Evolutionary conservation across 2,797 vertebrate genomes (phyloP).

Genomic region (Pogoniulus pusillus): DNA sequence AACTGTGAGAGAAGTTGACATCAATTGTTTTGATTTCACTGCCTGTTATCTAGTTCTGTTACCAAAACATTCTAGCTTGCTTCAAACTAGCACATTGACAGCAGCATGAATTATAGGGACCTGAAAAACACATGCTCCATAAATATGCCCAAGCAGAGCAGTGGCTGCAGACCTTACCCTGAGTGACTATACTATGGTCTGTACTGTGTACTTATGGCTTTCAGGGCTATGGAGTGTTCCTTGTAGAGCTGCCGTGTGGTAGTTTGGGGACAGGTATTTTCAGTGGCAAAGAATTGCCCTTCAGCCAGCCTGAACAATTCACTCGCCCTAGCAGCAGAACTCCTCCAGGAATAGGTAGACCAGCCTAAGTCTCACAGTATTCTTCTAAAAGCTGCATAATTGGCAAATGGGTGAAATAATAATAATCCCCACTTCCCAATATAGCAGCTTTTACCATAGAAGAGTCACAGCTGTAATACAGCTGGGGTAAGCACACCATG

Average conservation of each 20-base stretch:
- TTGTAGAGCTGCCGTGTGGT: background rate
- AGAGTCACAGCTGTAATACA: background rate
- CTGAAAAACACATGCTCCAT: background rate
- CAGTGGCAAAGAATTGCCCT: background rate
- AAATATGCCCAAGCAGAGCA: background rate
- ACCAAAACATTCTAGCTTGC: no score
- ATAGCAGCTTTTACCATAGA: background rate
- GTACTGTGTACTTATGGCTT: fast-evolving
- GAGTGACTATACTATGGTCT: background rate
- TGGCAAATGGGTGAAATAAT: background rate
- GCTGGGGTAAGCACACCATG: background rate
- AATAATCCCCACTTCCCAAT: background rate
- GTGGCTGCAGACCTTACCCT: background rate
- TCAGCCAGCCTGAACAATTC: background rate
- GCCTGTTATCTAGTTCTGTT: no score
- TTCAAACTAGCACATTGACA: no score
- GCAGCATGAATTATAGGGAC: background rate
- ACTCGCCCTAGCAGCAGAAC: background rate
- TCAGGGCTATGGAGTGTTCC: background rate
- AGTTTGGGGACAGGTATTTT: background rate
- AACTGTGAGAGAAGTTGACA: no score
- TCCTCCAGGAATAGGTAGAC: background rate
- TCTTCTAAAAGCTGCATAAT: background rate
- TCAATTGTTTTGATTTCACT: no score
- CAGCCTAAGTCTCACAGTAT: fast-evolving